Base-by-base conservation (phyloP, 2,888 invertebrate species). In the Gandaritis pyraliata region DNA sequence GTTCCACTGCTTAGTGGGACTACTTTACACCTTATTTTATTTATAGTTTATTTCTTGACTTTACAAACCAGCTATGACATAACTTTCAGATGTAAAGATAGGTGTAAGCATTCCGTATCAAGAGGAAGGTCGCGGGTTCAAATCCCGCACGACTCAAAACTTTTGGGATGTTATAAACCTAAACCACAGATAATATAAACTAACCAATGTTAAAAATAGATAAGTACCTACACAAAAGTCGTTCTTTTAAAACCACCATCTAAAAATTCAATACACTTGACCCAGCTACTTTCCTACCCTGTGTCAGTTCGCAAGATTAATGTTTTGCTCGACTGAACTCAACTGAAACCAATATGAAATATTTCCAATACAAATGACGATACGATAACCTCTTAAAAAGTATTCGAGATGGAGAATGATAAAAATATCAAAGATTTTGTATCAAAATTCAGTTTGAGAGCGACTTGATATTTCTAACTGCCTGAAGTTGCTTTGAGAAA, bases 221-320 rank as follows among this genome's bases (percentile, higher is more conserved):
- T 8, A 33, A 33, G 0, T 33, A 8, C 1, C 1, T 8, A 33
- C 33, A 10, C 33, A 8, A 8, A 38, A n/a, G 38, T 38, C 12
- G 4, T n/a, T 38, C 38, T 38, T 38, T 1, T 33, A 33, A 33
- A 33, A 33, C 8, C 33, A 33, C 0, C 8, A 33, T 33, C 10
- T 8, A 8, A 33, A 8, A 33, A 33, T 8, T 33, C 16, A 10
- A 10, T 47, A 47, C 12, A 16, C 36, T 36, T 46, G 33, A 45
- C 62, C 64, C 48, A 58, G 65, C 59, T 58, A 46, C 48, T 45
- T 52, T 38, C 13, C 46, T 50, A 59, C 36, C 61, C 68, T 70
- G 64, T 71, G 64, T 58, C 65, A 71, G 66, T 67, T 72, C 64
- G 72, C 72, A 68, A 74, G 74, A 79, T 79, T 75, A 80, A 80